Conservation (phyloP, 2,888 invertebrate genomes). For the Penaeus monodon region DNA sequence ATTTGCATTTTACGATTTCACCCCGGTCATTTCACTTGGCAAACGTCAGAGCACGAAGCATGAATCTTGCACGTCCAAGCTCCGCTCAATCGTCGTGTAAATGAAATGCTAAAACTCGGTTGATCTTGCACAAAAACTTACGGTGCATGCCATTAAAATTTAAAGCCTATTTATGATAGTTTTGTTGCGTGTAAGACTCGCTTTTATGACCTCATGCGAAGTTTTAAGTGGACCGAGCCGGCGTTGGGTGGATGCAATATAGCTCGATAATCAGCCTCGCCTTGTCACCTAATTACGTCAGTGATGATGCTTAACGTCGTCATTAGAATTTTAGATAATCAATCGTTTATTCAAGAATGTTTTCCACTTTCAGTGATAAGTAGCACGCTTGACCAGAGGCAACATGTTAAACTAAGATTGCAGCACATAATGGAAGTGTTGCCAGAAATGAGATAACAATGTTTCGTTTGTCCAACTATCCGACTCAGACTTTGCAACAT, state of each 20-base stretch:
- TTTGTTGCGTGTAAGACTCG: conserved; percentile 57
- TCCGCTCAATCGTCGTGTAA: conserved; percentile 1
- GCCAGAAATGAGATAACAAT: too few relatives aligned
- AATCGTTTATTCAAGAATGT: conserved; percentile 40
- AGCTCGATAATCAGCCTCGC: too few relatives aligned
- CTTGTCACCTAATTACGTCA: too few relatives aligned
- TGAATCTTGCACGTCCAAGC: conserved; percentile 8
- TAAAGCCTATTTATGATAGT: conserved; percentile 58
- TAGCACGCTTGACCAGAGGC: too few relatives aligned
- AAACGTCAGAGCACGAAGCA: neutral
- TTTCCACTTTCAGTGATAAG: neutral
- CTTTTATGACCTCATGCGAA: conserved; percentile 46
- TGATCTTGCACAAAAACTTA: conserved; percentile 53
- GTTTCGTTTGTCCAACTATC: too few relatives aligned
- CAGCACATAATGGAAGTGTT: too few relatives aligned
- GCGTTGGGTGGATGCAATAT: too few relatives aligned
- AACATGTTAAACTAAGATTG: too few relatives aligned
- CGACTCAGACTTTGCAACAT: too few relatives aligned
- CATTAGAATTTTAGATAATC: conserved; percentile 32
- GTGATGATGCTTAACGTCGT: conserved; percentile 22
- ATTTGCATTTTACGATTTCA: conserved; percentile 53
- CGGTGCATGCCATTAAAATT: conserved; percentile 56
- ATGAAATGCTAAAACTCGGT: conserved; percentile 31
- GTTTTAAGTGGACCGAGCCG: conserved; percentile 33
- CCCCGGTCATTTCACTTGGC: conserved; percentile 21